A percentile compares a stretch with the other conserved stretches of the same genome.
Conservation (phyloP, 2,888 invertebrate genomes). For the Panopea generosa region DNA sequence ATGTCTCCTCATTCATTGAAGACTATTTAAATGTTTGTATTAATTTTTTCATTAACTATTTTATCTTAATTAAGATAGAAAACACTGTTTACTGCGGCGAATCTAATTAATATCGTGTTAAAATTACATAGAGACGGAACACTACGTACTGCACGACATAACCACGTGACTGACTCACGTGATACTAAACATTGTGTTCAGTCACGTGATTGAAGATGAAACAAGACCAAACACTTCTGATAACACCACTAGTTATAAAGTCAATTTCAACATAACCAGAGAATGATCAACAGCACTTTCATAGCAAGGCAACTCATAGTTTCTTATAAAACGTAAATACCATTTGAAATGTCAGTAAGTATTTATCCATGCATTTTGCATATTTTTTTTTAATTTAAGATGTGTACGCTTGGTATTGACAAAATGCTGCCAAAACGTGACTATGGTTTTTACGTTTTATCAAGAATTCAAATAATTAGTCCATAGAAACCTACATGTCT, state of each 20-base stretch:
- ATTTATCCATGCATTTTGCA: too few species aligned
- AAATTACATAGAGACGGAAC: background rate
- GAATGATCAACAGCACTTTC: constrained; percentile 9
- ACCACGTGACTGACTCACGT: constrained; percentile 19
- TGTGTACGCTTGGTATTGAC: too few species aligned
- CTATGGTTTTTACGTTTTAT: too few species aligned
- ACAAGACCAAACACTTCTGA: constrained; percentile 54
- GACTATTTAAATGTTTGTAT: too few species aligned
- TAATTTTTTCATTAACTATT: too few species aligned
- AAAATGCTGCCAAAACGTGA: too few species aligned
- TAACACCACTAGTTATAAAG: constrained; percentile 25
- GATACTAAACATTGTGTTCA: background rate
- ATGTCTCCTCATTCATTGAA: too few species aligned
- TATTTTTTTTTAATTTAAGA: too few species aligned
- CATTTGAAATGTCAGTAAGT: too few species aligned
- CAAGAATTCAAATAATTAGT: too few species aligned
- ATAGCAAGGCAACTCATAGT: background rate
- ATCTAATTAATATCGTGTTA: background rate
- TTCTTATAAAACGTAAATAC: too few species aligned
- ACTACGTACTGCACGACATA: constrained; percentile 12
- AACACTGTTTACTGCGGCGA: constrained; percentile 60
- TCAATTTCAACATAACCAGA: constrained; percentile 1
- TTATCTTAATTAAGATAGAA: constrained; percentile 23
- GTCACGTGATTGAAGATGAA: constrained; percentile 28
- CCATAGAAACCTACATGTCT: too few species aligned